Conservation (phyloP, 2,797 vertebrate species). For the Macrochelys suwanniensis region DNA sequence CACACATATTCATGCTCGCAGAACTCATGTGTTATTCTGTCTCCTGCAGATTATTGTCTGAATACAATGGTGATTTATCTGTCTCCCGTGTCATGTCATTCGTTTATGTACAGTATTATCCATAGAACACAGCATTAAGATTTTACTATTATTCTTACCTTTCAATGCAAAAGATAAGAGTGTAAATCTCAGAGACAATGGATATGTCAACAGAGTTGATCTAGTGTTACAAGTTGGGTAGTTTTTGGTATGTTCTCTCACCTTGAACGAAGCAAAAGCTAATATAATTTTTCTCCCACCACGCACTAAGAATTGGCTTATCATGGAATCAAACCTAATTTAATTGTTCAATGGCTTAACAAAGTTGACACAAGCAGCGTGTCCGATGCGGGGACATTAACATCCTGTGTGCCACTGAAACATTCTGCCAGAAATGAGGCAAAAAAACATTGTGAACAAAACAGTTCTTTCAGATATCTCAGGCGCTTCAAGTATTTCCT, state of each 20-base stretch:
- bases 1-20: accelerated
- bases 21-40: not conserved
- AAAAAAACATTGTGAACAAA: not conserved
- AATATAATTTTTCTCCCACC: not conserved
- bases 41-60: conserved; percentile 40
- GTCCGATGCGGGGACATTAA: not conserved
- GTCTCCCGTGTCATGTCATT: conserved; percentile 50
- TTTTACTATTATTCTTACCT: conserved; percentile 72
- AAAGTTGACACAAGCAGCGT: not conserved
- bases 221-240: conserved; percentile 15
- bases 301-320: not conserved
- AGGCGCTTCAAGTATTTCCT: not conserved
- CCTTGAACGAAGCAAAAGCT: not conserved
- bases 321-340: not conserved
- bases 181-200: conserved; percentile 61
- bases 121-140: conserved; percentile 58
- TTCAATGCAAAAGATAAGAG: conserved; percentile 64
- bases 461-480: not conserved
- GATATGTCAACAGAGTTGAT: conserved; percentile 32
- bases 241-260: not conserved
- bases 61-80: conserved; percentile 46
- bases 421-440: not conserved
- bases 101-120: conserved; percentile 37
- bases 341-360: not conserved
- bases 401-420: not conserved